Conservation (phyloP, 2,113 vertebrate genomes). For the Pomatostomus ruficeps region DNA sequence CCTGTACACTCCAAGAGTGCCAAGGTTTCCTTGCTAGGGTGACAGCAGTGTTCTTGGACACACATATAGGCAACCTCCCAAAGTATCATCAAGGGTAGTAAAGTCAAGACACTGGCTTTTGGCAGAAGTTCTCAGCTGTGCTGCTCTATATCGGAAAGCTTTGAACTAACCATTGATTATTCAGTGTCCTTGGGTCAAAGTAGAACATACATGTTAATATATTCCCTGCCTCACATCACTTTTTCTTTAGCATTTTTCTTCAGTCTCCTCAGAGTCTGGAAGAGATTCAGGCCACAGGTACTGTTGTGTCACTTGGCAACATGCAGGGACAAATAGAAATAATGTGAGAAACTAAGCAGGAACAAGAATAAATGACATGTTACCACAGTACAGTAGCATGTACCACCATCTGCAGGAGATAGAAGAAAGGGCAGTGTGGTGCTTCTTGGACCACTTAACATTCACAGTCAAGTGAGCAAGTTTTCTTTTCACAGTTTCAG, state of each 20-base stretch:
- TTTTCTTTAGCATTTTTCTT: background rate
- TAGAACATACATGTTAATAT: background rate
- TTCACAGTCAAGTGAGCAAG: background rate
- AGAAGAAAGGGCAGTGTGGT: background rate
- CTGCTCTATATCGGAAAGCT: background rate
- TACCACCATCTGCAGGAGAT: background rate
- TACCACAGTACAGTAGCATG: background rate
- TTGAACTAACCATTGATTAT: background rate
- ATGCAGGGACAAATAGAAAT: background rate
- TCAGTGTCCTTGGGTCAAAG: background rate
- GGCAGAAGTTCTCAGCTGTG: background rate
- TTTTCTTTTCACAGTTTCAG: background rate
- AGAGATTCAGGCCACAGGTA: background rate
- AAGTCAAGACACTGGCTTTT: background rate
- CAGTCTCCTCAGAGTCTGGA: background rate
- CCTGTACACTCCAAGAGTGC: background rate
- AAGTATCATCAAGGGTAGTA: background rate
- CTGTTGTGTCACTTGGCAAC: background rate
- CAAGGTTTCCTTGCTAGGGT: background rate
- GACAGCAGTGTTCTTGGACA: background rate
- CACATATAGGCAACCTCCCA: fast-evolving
- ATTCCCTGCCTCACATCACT: background rate
- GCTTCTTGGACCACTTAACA: background rate
- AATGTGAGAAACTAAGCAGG: background rate
- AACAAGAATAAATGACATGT: background rate